Evolutionary conservation across 1,140 invertebrate genomes (phyloP), one percentile per base, ranked within the genome.

Genomic region (Aphaenogaster ashmeadi): DNA sequence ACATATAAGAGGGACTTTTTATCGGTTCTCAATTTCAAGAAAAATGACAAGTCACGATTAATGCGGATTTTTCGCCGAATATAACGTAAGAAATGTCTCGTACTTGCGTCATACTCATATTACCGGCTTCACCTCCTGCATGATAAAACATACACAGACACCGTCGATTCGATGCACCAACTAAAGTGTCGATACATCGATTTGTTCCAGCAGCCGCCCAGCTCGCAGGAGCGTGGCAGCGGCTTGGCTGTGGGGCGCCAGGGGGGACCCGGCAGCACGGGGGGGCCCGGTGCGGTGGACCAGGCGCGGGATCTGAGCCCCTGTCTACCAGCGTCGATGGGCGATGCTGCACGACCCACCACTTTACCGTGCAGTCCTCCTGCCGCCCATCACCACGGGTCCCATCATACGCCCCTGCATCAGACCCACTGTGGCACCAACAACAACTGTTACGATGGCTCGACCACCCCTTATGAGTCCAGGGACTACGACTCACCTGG

Each of bases 301-400:
- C 97, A 97, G 90, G 97, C 97, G 50, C 96, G 97, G 91, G 97
- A 97, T 91, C 95, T 97, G 67, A 97, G 97, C 91, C 97, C 97
- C 89, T 97, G 97, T 91, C 96, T 97, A 79, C 97, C 97, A 52
- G 96, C 96, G 94, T 96, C 96, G 93, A 96, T 96, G 95, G 97
- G 94, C 95, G 97, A 95, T 94, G 95, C 95, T 83, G 96, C 96
- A 94, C 96, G 94, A 92, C 95, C 94, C 18, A 95, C 94, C 77
- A 95, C 93, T 83, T 90, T 94, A 75, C 94, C 95, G 81, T 95
- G 94, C 87, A 95, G 94, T 88, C 94, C 95, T 86, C 94, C 92
- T 88, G 94, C 92, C 81, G 94, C 91, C 81, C 93, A 93, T 84
- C 93, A 92, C 47, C 91, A 94, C 74, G 89, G 92, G 86, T 79